Base-by-base conservation (phyloP, 2,113 vertebrate genomes). In the Origma solitaria region DNA sequence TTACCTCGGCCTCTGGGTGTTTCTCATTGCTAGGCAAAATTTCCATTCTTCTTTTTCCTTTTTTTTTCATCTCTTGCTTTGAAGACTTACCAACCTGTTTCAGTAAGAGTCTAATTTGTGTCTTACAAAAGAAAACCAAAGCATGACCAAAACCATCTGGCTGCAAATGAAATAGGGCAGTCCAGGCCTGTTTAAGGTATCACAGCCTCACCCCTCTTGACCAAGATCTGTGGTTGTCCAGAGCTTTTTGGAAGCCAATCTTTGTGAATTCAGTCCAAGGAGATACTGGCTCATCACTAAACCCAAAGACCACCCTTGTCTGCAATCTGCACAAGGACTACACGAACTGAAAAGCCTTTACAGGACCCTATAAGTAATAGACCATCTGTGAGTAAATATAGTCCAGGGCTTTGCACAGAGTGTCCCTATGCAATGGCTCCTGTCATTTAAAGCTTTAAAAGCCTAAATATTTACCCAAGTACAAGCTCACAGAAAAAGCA, bases 401-500 rank as follows among this genome's bases (percentile, higher is more conserved):
- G 66, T 88, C 58, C 70, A 40, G 71, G 65, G 66, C 58, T 72
- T 80, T 80, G 84, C 84, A 79, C 69, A 33, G 42, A 64, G 62
- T 27, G 81, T 81, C 64, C 89, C 66, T 42, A 27, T 92, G 84
- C 87, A 91, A 90, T 82, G 66, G 33, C 65, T 70, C 7, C 70
- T 92, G 57, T 92, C 66, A 80, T 94, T 91, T 91, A 62, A 85
- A 83, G 91, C 82, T 93, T 94, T 95, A 94, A 96, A 97, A 97
- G 91, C 87, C 95, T 91, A 93, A 96, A 95, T 97, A 95, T 96
- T 97, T 97, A 95, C 96, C 58, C 78, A 96, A 92, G 71, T 50
- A 53, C 87, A 86, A 80, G 82, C 75, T 77, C 75, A 86, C 87
- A 91, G 87, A 88, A 88, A 94, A 93, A 93, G 45, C 71, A n/a